Evolutionary conservation across 2,888 invertebrate species (phyloP).

Genomic region (Rhimphoctona megacephalus): DNA sequence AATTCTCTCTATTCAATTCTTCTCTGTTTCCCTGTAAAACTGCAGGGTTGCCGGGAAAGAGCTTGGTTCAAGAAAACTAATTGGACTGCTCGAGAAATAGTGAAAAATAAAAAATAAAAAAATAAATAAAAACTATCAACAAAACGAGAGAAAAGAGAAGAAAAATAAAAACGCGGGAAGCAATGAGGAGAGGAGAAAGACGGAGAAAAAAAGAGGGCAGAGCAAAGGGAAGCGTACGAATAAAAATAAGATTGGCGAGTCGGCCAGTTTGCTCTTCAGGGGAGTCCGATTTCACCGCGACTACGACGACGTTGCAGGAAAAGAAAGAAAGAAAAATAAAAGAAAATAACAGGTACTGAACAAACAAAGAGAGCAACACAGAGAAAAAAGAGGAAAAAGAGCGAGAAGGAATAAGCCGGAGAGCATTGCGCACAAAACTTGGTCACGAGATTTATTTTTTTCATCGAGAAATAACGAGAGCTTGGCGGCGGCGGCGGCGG

Average conservation of each 20-base stretch:
- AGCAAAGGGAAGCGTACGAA: conserved; percentile 11
- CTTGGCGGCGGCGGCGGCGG: conserved; percentile 33
- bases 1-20: conserved; percentile 41
- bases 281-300: conserved; percentile 68
- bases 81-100: conserved; percentile 61
- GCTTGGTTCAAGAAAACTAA: conserved; percentile 62
- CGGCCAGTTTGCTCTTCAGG: conserved; percentile 62
- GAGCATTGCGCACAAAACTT: conserved; percentile 61
- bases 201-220: background rate
- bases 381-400: background rate
- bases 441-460: conserved; percentile 64
- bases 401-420: conserved; percentile 14
- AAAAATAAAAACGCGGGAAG: conserved; percentile 11
- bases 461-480: conserved; percentile 67
- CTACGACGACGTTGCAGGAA: conserved; percentile 18
- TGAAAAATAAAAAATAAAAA: conserved; percentile 7
- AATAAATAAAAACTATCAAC: conserved; percentile 9
- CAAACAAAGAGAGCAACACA: background rate
- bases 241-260: conserved; percentile 63
- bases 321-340: background rate
- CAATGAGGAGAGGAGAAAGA: conserved; percentile 13
- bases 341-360: background rate
- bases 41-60: conserved; percentile 18
- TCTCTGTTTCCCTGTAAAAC: conserved; percentile 7
- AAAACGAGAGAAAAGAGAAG: background rate